phyloP scores from a whole-genome alignment of 2,113 vertebrate species.

The Hiodon tergisus region DNA sequence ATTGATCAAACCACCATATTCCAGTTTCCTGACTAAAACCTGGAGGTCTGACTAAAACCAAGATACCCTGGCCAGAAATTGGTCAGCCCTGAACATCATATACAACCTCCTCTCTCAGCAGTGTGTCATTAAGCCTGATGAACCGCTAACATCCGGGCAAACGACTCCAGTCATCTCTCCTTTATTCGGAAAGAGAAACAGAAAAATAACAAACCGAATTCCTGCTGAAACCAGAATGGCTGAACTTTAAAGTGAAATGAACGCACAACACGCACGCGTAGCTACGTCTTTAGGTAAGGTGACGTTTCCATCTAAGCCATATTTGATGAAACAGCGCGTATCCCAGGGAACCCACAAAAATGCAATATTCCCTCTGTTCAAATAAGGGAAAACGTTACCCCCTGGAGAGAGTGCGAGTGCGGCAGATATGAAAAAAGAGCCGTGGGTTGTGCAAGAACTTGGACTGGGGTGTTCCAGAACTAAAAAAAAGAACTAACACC shows the following conservation, averaged over 20 bases:
- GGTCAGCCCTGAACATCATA: background rate
- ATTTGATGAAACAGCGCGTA: conserved; percentile 43
- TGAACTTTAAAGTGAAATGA: background rate
- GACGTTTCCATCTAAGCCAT: conserved; percentile 53
- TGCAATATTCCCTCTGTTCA: conserved; percentile 53
- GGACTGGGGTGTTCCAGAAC: conserved; percentile 53
- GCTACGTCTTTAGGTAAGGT: conserved; percentile 48
- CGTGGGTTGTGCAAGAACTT: conserved; percentile 49
- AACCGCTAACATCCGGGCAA: background rate
- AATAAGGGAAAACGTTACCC: conserved; percentile 53
- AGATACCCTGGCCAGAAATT: background rate
- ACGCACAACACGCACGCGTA: conserved; percentile 30
- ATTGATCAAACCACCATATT: background rate
- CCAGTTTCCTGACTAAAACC: background rate
- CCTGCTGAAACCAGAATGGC: background rate
- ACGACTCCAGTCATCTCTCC: background rate
- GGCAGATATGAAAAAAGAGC: conserved; percentile 61
- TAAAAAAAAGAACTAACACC: conserved; percentile 20
- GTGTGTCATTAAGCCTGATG: background rate
- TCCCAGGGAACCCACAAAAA: conserved; percentile 55
- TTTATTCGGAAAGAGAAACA: background rate
- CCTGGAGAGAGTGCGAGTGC: conserved; percentile 36
- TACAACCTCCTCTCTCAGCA: background rate
- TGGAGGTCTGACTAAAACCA: background rate
- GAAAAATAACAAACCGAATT: background rate